These are phyloP conservation scores for Nephila pilipes DNA, from an alignment of 1,140 invertebrate species.

Conservation along the genomic window DNA sequence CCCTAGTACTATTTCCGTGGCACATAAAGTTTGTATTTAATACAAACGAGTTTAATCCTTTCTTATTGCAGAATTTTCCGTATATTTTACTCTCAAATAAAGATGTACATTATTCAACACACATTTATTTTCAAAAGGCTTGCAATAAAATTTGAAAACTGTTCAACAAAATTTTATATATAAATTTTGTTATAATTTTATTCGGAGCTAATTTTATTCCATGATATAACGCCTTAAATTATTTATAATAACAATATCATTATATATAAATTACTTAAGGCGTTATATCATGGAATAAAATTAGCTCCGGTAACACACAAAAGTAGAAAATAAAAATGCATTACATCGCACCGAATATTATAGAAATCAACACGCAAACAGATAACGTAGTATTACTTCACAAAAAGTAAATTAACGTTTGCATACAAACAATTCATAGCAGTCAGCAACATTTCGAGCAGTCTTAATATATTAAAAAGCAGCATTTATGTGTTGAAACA, in stretches of 20 bases:
- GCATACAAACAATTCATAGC: neutral
- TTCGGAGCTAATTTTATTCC: too few species aligned
- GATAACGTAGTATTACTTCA: neutral
- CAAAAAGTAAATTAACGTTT: neutral
- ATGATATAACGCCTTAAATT: too few species aligned
- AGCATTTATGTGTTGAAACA: too few species aligned
- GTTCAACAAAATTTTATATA: neutral
- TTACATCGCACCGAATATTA: neutral
- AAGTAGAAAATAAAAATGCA: neutral
- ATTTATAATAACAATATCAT: too few species aligned
- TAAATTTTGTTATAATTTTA: too few species aligned
- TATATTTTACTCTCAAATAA: neutral
- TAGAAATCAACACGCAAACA: neutral
- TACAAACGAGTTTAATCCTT: too few species aligned
- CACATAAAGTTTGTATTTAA: too few species aligned
- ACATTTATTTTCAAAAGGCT: neutral
- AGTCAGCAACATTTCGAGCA: constrained; percentile 35
- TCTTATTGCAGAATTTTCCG: too few species aligned
- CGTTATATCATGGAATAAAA: neutral
- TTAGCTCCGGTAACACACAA: neutral
- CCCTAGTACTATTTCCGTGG: too few species aligned
- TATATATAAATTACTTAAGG: neutral
- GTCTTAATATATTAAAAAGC: neutral
- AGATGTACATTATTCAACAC: neutral
- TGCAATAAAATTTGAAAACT: neutral